phyloP scores from a whole-genome alignment of 2,888 invertebrate genomes.

The Sabatieria punctata region DNA sequence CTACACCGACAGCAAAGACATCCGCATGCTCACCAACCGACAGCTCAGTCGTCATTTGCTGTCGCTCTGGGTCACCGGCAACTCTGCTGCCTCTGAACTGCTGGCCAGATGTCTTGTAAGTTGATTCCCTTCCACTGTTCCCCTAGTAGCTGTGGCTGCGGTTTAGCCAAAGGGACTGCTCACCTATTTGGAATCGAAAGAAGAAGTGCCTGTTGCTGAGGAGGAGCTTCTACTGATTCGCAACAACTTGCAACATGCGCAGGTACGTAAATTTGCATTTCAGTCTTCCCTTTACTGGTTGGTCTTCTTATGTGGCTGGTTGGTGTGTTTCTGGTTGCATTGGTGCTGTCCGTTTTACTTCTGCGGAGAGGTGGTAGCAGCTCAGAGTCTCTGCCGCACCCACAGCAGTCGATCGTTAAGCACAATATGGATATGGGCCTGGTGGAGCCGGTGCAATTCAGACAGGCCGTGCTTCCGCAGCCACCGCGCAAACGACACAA shows the following conservation, averaged over 20 bases:
- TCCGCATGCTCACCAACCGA: constrained; percentile 42
- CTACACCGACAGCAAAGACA: constrained; percentile 59
- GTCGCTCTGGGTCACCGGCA: constrained; percentile 85
- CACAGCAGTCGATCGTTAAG: no score
- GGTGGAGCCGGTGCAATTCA: no score
- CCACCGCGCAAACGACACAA: no score
- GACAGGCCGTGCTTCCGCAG: no score
- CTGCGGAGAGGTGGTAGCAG: no score
- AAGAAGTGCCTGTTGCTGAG: constrained; percentile 53
- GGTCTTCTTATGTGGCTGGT: no score
- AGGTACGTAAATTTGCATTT: constrained; percentile 33
- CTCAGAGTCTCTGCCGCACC: no score
- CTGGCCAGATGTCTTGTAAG: constrained; percentile 68
- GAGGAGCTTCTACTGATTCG: constrained; percentile 43
- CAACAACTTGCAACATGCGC: constrained; percentile 86
- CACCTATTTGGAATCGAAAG: constrained; percentile 67
- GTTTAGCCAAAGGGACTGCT: constrained; percentile 75
- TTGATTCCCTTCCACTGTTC: constrained; percentile 8
- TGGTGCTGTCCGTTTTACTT: no score
- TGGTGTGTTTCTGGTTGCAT: no score
- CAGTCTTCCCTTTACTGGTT: no score
- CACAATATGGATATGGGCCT: no score
- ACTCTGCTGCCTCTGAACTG: constrained; percentile 70
- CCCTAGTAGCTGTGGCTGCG: constrained; percentile 7
- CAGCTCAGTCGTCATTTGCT: constrained; percentile 85